Evolutionary conservation across 2,113 vertebrate species (phyloP).

Genomic region (Pagrus major): DNA sequence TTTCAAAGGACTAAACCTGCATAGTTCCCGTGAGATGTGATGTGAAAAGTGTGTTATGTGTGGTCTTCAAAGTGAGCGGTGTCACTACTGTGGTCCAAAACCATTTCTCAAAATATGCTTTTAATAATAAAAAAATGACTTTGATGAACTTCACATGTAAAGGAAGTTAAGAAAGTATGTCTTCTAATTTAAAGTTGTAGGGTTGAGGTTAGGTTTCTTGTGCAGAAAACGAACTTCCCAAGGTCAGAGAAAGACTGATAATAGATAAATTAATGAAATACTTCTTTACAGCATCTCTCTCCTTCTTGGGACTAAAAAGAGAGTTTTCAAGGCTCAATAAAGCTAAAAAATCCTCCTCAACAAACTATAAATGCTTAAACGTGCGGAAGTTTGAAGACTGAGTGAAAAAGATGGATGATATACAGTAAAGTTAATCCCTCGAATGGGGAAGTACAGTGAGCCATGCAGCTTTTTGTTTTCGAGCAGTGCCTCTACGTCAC

Average conservation of each 20-base stretch:
- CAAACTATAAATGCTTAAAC: constrained; percentile 20
- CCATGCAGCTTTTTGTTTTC: constrained; percentile 18
- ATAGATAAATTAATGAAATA: background rate
- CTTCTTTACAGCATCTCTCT: background rate
- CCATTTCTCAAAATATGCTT: background rate
- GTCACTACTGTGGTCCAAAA: background rate
- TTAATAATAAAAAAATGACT: constrained; percentile 1
- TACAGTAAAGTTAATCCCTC: constrained; percentile 4
- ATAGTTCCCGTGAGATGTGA: background rate
- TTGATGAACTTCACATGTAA: background rate
- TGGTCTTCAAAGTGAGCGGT: background rate
- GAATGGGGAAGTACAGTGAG: constrained; percentile 16
- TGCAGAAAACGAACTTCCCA: background rate
- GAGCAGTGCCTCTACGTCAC: constrained; percentile 5
- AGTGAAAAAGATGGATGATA: constrained; percentile 30
- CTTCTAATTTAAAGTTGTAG: background rate
- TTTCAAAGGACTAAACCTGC: constrained; percentile 2
- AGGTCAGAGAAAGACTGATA: constrained; percentile 9
- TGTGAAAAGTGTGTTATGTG: background rate
- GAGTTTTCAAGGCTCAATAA: background rate
- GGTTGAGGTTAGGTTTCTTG: background rate
- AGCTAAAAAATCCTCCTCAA: constrained; percentile 7
- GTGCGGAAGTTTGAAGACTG: background rate
- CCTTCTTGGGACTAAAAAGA: background rate
- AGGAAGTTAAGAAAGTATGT: background rate